These are phyloP conservation scores for Harpegnathos saltator DNA, from an alignment of 1,140 invertebrate genomes.

Conservation along the genomic window DNA sequence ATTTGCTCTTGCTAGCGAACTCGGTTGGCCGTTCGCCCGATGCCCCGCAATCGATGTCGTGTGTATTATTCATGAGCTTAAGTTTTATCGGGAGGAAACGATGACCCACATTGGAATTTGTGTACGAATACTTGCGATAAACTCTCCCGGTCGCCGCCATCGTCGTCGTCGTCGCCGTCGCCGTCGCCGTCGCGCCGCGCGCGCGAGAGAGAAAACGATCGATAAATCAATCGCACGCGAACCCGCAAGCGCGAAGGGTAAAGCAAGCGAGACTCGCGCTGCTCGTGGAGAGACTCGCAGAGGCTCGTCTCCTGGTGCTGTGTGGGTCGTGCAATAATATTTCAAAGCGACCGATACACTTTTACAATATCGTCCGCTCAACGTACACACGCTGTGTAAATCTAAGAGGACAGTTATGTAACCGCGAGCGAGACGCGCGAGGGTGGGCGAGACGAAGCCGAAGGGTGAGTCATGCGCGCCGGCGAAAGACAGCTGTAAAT, in stretches of 20 bases:
- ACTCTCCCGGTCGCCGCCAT: slow-evolving; percentile 20
- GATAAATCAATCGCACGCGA: slow-evolving; percentile 73
- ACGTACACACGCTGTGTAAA: too few relatives aligned
- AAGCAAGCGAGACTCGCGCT: slow-evolving; percentile 26
- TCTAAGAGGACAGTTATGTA: too few relatives aligned
- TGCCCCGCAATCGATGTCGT: background rate
- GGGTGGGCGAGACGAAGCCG: too few relatives aligned
- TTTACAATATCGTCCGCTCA: background rate
- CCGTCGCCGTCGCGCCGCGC: background rate
- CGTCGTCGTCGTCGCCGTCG: slow-evolving; percentile 13
- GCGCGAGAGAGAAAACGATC: slow-evolving; percentile 67
- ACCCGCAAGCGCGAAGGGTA: slow-evolving; percentile 62
- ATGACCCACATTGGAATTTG: slow-evolving; percentile 67
- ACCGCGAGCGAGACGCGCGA: too few relatives aligned
- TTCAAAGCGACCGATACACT: background rate
- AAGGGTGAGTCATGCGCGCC: too few relatives aligned
- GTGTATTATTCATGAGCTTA: slow-evolving; percentile 9
- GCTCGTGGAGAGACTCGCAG: slow-evolving; percentile 8
- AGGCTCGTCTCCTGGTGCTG: slow-evolving; percentile 24
- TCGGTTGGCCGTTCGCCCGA: background rate
- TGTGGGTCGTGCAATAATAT: slow-evolving; percentile 40
- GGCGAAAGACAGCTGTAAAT: too few relatives aligned
- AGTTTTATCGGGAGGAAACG: slow-evolving; percentile 35
- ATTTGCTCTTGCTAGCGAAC: background rate
- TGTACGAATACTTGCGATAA: slow-evolving; percentile 68